phyloP scores from a whole-genome alignment of 2,888 invertebrate genomes.

The Plagiodera versicolora region DNA sequence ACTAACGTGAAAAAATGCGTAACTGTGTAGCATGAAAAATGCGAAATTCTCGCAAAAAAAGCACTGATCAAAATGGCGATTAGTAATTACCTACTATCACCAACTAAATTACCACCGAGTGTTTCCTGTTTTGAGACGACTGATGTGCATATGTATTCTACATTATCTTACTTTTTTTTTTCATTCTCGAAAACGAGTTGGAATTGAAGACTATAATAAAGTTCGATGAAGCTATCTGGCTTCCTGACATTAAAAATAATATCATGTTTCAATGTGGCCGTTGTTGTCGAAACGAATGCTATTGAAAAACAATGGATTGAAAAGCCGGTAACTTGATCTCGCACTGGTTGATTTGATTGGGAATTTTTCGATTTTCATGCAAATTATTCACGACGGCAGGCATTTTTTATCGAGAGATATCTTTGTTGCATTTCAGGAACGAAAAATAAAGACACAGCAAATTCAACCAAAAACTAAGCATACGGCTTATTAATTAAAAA shows the following conservation, averaged over 20 bases:
- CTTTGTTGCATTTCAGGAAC: no score
- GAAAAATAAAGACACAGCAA: no score
- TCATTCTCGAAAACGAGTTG: slow-evolving; percentile 40
- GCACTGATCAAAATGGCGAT: slow-evolving; percentile 34
- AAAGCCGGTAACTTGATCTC: no score
- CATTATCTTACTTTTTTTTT: slow-evolving; percentile 42
- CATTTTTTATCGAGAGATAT: not conserved
- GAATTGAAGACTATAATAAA: slow-evolving; percentile 42
- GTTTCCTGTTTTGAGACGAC: slow-evolving; percentile 41
- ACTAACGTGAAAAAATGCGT: slow-evolving; percentile 13
- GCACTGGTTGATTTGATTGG: not conserved
- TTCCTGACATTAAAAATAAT: slow-evolving; percentile 47
- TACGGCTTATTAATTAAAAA: no score
- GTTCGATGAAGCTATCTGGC: slow-evolving; percentile 39
- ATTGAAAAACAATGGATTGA: slow-evolving; percentile 12
- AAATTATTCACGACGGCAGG: not conserved
- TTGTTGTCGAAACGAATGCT: slow-evolving; percentile 33
- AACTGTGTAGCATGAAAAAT: slow-evolving; percentile 24
- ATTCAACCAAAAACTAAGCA: no score
- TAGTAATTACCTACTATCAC: slow-evolving; percentile 41
- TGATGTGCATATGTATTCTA: slow-evolving; percentile 28
- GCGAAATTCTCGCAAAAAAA: slow-evolving; percentile 27
- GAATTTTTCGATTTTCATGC: slow-evolving; percentile 1
- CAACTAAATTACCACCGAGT: slow-evolving; percentile 42
- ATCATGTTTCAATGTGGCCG: slow-evolving; percentile 38